A percentile compares a stretch with the other conserved stretches of the same genome.
Evolutionary conservation across 1,140 invertebrate species (phyloP).

Genomic region (Bursaphelenchus mucronatus): DNA sequence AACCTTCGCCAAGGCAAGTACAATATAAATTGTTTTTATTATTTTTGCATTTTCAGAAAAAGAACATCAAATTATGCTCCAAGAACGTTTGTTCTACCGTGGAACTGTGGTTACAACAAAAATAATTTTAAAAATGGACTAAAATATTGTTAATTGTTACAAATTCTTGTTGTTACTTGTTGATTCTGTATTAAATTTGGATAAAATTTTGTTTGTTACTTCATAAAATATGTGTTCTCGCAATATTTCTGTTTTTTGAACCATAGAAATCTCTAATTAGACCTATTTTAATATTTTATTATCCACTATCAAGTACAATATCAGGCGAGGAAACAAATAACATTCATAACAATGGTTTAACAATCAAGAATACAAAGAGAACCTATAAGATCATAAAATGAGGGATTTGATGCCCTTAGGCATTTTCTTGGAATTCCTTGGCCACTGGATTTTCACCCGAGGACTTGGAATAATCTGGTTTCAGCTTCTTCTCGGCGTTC

Average conservation of each 20-base stretch:
- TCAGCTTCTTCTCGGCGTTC: conserved; percentile 45
- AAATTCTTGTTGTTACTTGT: conserved; percentile 2
- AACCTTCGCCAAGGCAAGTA: conserved; percentile 17
- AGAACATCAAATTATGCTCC: conserved; percentile 9
- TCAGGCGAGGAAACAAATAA: too few species aligned
- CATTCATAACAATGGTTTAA: too few species aligned
- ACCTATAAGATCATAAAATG: too few species aligned
- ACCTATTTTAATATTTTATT: conserved; percentile 3
- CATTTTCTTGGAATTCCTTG: conserved; percentile 43
- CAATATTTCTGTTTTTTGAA: background rate
- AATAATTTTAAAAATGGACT: background rate
- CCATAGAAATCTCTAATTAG: background rate
- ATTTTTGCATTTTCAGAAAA: conserved; percentile 1
- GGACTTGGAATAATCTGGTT: conserved; percentile 55
- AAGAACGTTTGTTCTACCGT: conserved; percentile 7
- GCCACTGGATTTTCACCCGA: conserved; percentile 52
- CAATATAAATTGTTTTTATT: background rate
- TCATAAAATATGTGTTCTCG: background rate
- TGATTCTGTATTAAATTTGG: background rate
- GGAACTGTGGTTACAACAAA: background rate
- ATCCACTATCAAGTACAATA: too few species aligned
- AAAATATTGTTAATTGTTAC: conserved; percentile 2
- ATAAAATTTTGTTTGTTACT: background rate
- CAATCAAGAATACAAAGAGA: too few species aligned
- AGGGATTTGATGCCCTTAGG: conserved; percentile 4